Conservation (phyloP, 2,797 vertebrate genomes). For the Tenualosa thibaudeaui region DNA sequence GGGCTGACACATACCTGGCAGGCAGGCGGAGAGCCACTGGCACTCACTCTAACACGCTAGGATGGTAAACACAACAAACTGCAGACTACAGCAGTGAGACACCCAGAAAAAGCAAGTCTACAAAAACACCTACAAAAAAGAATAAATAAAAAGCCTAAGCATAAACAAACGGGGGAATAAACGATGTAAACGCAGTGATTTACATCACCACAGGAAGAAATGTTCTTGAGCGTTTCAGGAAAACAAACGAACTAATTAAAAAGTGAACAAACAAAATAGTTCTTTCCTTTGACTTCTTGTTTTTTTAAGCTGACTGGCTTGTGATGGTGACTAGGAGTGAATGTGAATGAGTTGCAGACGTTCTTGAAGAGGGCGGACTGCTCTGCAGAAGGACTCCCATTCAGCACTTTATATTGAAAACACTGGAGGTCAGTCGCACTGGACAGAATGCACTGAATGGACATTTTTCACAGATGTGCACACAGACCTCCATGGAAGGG, state of each 20-base stretch:
- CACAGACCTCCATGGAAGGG: conserved; percentile 15
- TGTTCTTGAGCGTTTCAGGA: not conserved
- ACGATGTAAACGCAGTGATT: not conserved
- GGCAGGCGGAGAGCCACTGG: not conserved
- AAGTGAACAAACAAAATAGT: not conserved
- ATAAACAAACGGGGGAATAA: not conserved
- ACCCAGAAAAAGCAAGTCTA: not conserved
- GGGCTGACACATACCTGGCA: not conserved
- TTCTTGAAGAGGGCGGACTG: not conserved
- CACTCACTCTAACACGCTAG: not conserved
- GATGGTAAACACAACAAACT: conserved; percentile 4
- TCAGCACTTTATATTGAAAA: conserved; percentile 7
- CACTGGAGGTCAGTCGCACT: conserved; percentile 12
- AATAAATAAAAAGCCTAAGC: not conserved
- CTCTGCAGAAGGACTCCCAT: conserved; percentile 8
- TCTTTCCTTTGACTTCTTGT: not conserved
- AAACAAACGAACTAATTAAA: not conserved
- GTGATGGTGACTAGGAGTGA: not conserved
- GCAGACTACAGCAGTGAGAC: not conserved
- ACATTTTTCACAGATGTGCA: conserved; percentile 37
- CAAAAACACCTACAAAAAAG: not conserved
- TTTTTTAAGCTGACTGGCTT: not conserved
- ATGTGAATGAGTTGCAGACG: not conserved
- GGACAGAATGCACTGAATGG: conserved; percentile 25
- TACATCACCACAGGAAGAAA: not conserved